These are phyloP conservation scores for Zaprionus ghesquierei DNA, from an alignment of 1,140 invertebrate species.

Conservation along the genomic window DNA sequence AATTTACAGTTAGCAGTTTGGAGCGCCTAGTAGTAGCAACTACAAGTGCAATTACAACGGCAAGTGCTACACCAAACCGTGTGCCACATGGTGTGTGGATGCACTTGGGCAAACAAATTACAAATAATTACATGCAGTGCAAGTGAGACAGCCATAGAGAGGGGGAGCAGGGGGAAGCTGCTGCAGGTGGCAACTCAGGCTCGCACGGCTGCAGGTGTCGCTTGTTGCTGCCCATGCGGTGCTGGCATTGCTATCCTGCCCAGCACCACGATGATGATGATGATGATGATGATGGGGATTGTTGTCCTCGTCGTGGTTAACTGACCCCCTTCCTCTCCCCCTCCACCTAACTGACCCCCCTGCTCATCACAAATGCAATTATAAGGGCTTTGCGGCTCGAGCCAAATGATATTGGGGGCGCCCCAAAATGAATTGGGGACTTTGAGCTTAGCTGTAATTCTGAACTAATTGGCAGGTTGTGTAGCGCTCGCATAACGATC, in stretches of 20 bases:
- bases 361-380: conserved; percentile 74
- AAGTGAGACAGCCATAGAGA: conserved; percentile 9
- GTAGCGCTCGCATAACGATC: background rate
- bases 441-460: background rate
- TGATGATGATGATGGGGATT: conserved; percentile 32
- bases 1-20: conserved; percentile 30
- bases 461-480: background rate
- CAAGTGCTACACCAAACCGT: background rate
- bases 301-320: conserved; percentile 48
- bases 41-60: background rate
- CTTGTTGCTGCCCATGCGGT: conserved; percentile 31
- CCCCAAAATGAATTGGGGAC: conserved; percentile 19
- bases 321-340: conserved; percentile 12
- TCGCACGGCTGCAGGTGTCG: conserved; percentile 64
- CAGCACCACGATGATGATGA: conserved; percentile 8
- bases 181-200: conserved; percentile 49
- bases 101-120: conserved; percentile 75
- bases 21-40: conserved; percentile 19
- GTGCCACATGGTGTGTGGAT: conserved; percentile 18
- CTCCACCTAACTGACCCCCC: background rate
- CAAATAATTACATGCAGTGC: conserved; percentile 65
- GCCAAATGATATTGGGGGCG: conserved; percentile 45
- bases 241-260: conserved; percentile 4
- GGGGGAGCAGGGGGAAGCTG: background rate
- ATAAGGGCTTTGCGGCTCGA: conserved; percentile 26